phyloP scores from a whole-genome alignment of 1,140 invertebrate genomes.

The Macrotrachela quadricornifera region DNA sequence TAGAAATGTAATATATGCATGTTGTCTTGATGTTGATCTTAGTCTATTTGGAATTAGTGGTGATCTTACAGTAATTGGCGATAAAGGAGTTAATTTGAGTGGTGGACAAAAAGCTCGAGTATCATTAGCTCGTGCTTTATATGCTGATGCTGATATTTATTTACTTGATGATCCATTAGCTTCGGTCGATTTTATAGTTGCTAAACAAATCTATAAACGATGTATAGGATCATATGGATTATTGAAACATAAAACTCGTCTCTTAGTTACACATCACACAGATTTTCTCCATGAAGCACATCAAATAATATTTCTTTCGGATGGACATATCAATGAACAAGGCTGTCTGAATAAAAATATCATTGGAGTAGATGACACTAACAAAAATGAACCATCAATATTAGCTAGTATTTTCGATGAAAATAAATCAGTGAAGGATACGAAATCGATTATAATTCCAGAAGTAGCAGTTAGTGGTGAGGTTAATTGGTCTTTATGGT shows the following conservation, averaged over 20 bases:
- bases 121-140: constrained; percentile 65
- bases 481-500: no score
- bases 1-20: constrained; percentile 47
- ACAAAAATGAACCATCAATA: no score
- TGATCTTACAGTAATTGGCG: constrained; percentile 55
- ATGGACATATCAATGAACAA: constrained; percentile 44
- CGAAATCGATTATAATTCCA: no score
- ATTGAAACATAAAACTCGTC: constrained; percentile 54
- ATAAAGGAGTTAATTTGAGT: constrained; percentile 43
- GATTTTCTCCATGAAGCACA: constrained; percentile 54
- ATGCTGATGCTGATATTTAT: constrained; percentile 54
- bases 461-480: no score
- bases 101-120: constrained; percentile 70
- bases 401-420: no score
- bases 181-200: constrained; percentile 69
- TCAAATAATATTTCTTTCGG: constrained; percentile 46
- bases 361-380: no score
- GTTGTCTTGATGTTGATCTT: constrained; percentile 55
- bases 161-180: constrained; percentile 78
- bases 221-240: constrained; percentile 51
- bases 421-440: no score
- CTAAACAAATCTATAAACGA: constrained; percentile 54
- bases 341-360: no score
- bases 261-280: constrained; percentile 60
- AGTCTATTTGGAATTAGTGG: constrained; percentile 33